Evolutionary conservation across 2,888 invertebrate genomes (phyloP), one percentile per base, ranked within the genome.

Genomic region (Sinodicranocentrus sp.): DNA sequence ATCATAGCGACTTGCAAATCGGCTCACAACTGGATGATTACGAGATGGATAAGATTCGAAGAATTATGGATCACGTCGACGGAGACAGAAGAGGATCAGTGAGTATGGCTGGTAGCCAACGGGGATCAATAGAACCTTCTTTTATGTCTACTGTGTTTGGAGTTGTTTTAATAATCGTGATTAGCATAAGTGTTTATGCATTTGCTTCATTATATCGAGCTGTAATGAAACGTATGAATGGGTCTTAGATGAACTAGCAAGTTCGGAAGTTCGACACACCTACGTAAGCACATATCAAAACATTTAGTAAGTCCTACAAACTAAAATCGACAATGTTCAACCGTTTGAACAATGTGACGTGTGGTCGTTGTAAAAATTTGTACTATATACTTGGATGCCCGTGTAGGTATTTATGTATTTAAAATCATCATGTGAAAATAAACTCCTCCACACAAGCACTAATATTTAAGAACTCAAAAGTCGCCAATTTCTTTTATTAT

Each of bases 131-230:
- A 28, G 84, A 84, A 10, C 84, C 84, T n/a, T 76, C 79, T 13
- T n/a, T 84, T 19, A 84, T 84, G 84, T 84, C 84, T 2, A 80
- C 79, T 2, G 84, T 84, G 13, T 84, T 84, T 44, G 72, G 61
- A 15, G 75, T 75, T 15, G 84, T 84, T 0, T 43, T 84, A 17
- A 70, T 84, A 44, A 61, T 84, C 15, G 63, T 84, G 10, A 65
- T 82, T 19, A 80, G 80, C 48, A 77, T 82, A 15, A 83, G 76
- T 25, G 57, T 72, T 1, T 84, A 79, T 43, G 84, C 84, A 0
- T 84, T 84, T 43, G 48, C 78, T 0, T 72, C 84, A 2, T 25
- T 84, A 0, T 84, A 73, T 44, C 43, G 39, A 10, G 84, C 84
- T 19, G 73, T 84, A 17, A 72, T 78, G 68, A 78, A 79, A 43